Percentiles rank a stretch among this genome's conserved stretches.
Conservation (phyloP, 2,888 invertebrate species). For the Camponotus fellah region DNA sequence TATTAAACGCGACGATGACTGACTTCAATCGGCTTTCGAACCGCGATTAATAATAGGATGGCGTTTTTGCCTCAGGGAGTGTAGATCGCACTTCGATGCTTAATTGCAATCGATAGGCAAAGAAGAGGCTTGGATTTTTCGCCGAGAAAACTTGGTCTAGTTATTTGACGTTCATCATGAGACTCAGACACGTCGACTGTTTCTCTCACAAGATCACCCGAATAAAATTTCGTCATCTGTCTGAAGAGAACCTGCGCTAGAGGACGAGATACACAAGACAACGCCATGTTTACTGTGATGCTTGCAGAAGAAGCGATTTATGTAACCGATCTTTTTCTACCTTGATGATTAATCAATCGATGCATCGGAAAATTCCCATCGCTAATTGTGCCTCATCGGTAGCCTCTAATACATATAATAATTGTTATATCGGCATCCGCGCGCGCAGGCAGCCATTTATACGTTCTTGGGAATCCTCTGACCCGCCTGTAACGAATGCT, state of each 20-base stretch:
- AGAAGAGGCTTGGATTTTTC: not conserved
- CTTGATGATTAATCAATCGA: constrained; percentile 64
- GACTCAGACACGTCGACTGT: not conserved
- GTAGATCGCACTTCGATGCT: not conserved
- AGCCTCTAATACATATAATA: constrained; percentile 60
- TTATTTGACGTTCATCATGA: not conserved
- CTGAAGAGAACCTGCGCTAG: not conserved
- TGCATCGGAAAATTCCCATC: constrained; percentile 68
- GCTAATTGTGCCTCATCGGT: constrained; percentile 39
- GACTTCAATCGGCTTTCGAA: not conserved
- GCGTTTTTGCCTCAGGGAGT: not conserved
- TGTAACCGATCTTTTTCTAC: constrained; percentile 66
- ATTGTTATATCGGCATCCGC: constrained; percentile 30
- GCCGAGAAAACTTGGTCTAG: not conserved
- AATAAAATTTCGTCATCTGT: not conserved
- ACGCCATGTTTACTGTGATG: constrained; percentile 4
- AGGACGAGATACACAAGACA: not conserved
- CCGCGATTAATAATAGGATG: not conserved
- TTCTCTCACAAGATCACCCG: not conserved
- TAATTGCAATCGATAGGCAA: not conserved
- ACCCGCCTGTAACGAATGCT: constrained; percentile 61
- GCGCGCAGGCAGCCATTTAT: constrained; percentile 21
- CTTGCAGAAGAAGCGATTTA: constrained; percentile 71
- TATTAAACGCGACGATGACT: not conserved
- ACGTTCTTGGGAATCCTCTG: constrained; percentile 59